Percentiles rank a stretch among this genome's conserved stretches.
Evolutionary conservation across 2,113 vertebrate genomes (phyloP).

Genomic region (Gobio gobio): DNA sequence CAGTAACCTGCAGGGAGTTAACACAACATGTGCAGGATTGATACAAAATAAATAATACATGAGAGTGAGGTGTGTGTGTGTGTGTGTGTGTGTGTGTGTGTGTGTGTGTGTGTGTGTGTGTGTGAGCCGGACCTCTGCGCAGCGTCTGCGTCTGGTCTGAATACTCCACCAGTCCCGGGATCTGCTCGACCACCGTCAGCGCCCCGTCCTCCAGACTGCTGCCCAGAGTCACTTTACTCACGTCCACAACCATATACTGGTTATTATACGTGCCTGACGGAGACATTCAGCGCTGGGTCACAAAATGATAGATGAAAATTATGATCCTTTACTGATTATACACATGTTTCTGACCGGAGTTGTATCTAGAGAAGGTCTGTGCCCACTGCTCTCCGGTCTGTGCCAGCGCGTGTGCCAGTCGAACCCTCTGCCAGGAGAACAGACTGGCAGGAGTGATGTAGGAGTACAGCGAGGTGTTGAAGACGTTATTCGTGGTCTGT

Average conservation of each 20-base stretch:
- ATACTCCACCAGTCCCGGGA: slow-evolving; percentile 86
- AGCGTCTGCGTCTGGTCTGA: slow-evolving; percentile 89
- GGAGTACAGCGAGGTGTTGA: slow-evolving; percentile 79
- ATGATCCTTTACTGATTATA: too few relatives aligned
- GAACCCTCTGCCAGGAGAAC: slow-evolving; percentile 90
- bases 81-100: too few relatives aligned
- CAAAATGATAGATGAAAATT: too few relatives aligned
- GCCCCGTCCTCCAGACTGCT: slow-evolving; percentile 77
- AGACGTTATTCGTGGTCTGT: slow-evolving; percentile 89
- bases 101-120: too few relatives aligned
- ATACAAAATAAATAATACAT: too few relatives aligned
- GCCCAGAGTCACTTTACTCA: slow-evolving; percentile 82
- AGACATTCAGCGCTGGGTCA: background rate
- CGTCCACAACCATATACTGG: slow-evolving; percentile 91
- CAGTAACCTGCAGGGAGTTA: slow-evolving; percentile 81
- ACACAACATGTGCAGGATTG: too few relatives aligned
- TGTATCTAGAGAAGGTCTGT: slow-evolving; percentile 80
- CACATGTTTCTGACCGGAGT: slow-evolving; percentile 81
- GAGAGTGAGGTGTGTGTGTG: too few relatives aligned
- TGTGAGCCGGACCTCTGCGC: slow-evolving; percentile 78
- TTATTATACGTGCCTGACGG: slow-evolving; percentile 90
- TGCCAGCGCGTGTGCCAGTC: slow-evolving; percentile 88
- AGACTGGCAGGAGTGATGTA: slow-evolving; percentile 80
- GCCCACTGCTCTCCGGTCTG: slow-evolving; percentile 82
- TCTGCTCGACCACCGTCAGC: slow-evolving; percentile 89